Base-by-base conservation (phyloP, 2,888 invertebrate species). In the Drosophila eohydei region DNA sequence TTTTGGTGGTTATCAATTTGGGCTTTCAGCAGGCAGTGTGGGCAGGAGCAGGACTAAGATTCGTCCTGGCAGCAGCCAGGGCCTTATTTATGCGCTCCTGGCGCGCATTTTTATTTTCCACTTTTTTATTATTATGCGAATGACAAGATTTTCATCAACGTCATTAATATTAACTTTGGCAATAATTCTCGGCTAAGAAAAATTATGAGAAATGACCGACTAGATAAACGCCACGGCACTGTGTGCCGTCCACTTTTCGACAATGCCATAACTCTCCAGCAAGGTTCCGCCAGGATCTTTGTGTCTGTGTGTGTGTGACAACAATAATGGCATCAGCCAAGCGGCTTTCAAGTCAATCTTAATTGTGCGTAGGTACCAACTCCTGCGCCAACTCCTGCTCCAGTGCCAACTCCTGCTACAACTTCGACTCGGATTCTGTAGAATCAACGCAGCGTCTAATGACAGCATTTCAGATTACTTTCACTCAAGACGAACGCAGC, bases 101-200 rank as follows among this genome's bases (percentile, higher is more conserved):
- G 60, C 74, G 44, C 50, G 50, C 62, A 60, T 40, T 62, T 67
- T 71, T 61, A 67, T 56, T 68, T 52, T 58, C 48, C 11, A 48
- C 48, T 57, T 66, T 65, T 58, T 87, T 69, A 80, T 74, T 76
- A 73, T 74, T 79, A 81, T 82, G 82, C 83, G 80, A 88, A 88
- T 86, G 88, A 83, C 83, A 87, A 86, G 90, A 89, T 89, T 89
- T 90, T 89, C 88, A 89, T 89, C 90, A 89, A 88, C 90, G 88
- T 89, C 90, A 87, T 90, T 89, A 90, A 89, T 89, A 89, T 85
- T 83, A 89, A 89, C 89, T 89, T 89, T 90, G 80, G 89, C 80
- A 86, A 89, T 90, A 89, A 90, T 88, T 90, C 89, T 88, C 84
- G 74, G 83, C 84, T 83, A 57, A 75, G 71, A 68, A 85, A 88